A percentile compares a stretch with the other conserved stretches of the same genome.
These are phyloP conservation scores for Channa maculata DNA, from an alignment of 2,113 vertebrate species.

Conservation along the genomic window DNA sequence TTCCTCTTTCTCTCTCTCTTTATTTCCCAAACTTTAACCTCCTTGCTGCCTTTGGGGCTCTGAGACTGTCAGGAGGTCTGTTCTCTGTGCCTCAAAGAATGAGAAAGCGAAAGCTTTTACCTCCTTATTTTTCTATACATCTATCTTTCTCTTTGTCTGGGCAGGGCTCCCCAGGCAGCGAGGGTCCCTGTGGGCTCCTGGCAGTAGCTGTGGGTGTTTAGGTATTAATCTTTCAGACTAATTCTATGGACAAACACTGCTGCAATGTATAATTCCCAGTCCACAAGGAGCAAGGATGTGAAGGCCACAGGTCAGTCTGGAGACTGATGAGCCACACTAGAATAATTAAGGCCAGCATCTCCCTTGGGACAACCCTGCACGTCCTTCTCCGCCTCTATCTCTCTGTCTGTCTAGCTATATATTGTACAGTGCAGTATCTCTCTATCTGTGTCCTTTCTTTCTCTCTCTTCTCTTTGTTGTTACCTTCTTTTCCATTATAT, in stretches of 20 bases:
- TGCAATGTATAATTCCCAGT: slow-evolving; percentile 70
- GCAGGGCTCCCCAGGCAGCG: slow-evolving; percentile 64
- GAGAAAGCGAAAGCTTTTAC: slow-evolving; percentile 20
- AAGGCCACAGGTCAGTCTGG: slow-evolving; percentile 70
- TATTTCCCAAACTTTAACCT: slow-evolving; percentile 34
- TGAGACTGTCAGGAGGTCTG: slow-evolving; percentile 49
- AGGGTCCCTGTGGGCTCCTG: slow-evolving; percentile 50
- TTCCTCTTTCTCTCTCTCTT: slow-evolving; percentile 7
- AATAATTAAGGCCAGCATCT: slow-evolving; percentile 82
- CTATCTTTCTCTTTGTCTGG: slow-evolving; percentile 23
- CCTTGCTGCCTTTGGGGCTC: slow-evolving; percentile 40
- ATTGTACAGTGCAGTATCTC: slow-evolving; percentile 18
- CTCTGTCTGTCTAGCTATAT: slow-evolving; percentile 38
- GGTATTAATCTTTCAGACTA: slow-evolving; percentile 81
- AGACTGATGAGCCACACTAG: slow-evolving; percentile 82
- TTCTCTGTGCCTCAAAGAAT: slow-evolving; percentile 22
- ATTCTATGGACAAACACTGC: slow-evolving; percentile 77
- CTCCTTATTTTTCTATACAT: slow-evolving; percentile 13
- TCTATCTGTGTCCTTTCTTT: slow-evolving; percentile 47
- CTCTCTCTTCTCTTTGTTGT: slow-evolving; percentile 30
- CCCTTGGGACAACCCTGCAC: slow-evolving; percentile 60
- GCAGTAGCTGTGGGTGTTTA: slow-evolving; percentile 79
- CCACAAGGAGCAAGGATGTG: slow-evolving; percentile 64
- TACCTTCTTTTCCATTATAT: slow-evolving; percentile 45
- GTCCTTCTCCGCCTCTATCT: slow-evolving; percentile 41